Conservation (phyloP, 2,888 invertebrate genomes). For the Smittia sp. region DNA sequence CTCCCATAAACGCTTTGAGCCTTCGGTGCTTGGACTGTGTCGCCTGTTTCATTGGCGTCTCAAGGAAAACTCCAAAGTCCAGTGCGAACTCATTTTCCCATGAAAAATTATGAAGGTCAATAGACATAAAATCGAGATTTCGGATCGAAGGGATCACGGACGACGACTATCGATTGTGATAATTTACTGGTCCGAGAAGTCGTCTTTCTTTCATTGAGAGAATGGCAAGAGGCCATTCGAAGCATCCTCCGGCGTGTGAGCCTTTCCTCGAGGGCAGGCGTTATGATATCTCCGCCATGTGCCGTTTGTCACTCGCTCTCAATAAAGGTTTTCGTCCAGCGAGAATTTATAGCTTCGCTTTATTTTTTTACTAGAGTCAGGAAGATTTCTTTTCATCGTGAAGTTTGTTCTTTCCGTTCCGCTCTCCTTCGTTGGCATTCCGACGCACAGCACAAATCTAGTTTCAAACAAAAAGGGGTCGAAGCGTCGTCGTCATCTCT, state of each 20-base stretch:
- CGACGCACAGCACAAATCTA: no score
- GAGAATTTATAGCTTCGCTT: background rate
- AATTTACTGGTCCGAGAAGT: background rate
- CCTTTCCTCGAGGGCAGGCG: background rate
- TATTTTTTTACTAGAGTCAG: background rate
- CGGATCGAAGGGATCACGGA: background rate
- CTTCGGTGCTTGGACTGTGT: no score
- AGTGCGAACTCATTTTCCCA: background rate
- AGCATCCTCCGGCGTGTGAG: background rate
- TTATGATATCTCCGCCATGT: conserved; percentile 1
- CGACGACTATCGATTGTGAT: background rate
- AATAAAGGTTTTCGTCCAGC: background rate
- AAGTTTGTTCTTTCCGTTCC: no score
- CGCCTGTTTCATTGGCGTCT: background rate
- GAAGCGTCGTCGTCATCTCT: background rate
- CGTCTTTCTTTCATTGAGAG: background rate
- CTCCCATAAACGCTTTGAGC: background rate
- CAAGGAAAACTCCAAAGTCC: background rate
- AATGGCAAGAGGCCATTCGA: background rate
- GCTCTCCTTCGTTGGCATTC: no score
- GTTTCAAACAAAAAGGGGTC: background rate
- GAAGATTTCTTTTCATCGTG: no score
- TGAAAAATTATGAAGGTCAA: conserved; percentile 7
- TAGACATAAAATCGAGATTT: conserved; percentile 1
- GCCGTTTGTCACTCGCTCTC: background rate